Percentiles rank a stretch among this genome's conserved stretches.
phyloP scores from a whole-genome alignment of 2,797 vertebrate species.

The Tapera naevia region DNA sequence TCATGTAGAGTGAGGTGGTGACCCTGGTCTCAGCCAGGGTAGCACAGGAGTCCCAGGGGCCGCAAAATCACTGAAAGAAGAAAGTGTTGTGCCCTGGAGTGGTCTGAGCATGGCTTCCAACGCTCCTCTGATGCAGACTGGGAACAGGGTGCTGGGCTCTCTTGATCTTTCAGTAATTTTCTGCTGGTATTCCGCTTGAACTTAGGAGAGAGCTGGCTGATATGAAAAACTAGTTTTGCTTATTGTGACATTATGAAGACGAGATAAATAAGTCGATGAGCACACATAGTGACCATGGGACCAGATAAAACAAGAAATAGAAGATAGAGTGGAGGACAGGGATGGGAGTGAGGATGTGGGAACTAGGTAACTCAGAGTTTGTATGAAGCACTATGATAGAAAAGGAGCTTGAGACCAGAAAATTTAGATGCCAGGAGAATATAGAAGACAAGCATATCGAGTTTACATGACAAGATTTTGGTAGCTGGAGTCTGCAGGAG shows the following conservation, averaged over 20 bases:
- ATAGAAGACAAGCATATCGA: background rate
- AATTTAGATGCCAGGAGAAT: background rate
- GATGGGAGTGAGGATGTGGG: background rate
- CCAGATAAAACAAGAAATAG: background rate
- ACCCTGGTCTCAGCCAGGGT: too few species aligned
- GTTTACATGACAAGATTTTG: background rate
- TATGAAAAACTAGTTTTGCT: background rate
- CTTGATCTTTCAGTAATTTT: too few species aligned
- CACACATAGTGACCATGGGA: accelerated
- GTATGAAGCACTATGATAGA: background rate
- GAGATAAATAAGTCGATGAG: background rate
- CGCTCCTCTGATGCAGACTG: too few species aligned
- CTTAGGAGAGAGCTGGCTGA: background rate
- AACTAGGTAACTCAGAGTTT: background rate
- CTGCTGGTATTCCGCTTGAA: too few species aligned
- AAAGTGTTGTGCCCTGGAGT: accelerated
- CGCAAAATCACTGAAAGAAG: accelerated
- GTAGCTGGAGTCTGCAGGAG: accelerated
- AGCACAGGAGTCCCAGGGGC: accelerated
- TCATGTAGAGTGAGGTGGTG: background rate
- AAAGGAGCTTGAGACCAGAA: background rate
- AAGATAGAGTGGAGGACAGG: background rate
- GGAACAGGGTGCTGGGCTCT: too few species aligned
- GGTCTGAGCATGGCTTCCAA: accelerated
- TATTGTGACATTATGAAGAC: background rate